Evolutionary conservation across 2,888 invertebrate genomes (phyloP), one percentile per base, ranked within the genome.

Genomic region (Scelioninae gen. 1): DNA sequence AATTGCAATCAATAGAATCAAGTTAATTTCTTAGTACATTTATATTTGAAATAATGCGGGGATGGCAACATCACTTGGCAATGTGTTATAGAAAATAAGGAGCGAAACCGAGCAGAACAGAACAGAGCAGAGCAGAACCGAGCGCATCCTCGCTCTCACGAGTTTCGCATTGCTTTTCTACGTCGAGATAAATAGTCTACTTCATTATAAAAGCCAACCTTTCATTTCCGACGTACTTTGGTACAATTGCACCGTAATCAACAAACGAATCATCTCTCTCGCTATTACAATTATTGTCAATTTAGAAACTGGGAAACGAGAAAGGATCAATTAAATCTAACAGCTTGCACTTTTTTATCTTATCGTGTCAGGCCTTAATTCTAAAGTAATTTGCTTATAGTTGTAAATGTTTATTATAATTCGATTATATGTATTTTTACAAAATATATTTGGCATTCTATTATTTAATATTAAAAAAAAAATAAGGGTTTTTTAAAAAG

Each of bases 121-220:
- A 10, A 15, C 32, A 51, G 58, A 13, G 43, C 9, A 40, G 47
- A 63, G 62, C 55, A 55, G 55, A 69, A 38, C 58, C 32, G 40
- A 56, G 71, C 63, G 51, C 56, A 75, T 81, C 80, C 75, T 68
- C 75, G 80, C 80, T 75, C 80, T 81, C 75, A 65, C 75, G 65
- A 65, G 47, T 75, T 63, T 55, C 55, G 71, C 60, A 40, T 69
- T 47, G 62, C 77, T 62, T 78, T 71, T 77, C 68, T 29, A 55
- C 68, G 55, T 65, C 29, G 66, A 62, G 68, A 68, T 74, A 74
- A 80, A 80, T 68, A 45, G 66, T 79, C 79, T 72, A 72, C 71
- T 56, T 47, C 58, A 47, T 69, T 58, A 58, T 58, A 23, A 68
- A 43, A 72, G 63, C 71, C 43, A 79, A 49, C 79, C 79, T 71